Evolutionary conservation across 2,888 invertebrate species (phyloP).

Genomic region (Stenoptilia bipunctidactyla): DNA sequence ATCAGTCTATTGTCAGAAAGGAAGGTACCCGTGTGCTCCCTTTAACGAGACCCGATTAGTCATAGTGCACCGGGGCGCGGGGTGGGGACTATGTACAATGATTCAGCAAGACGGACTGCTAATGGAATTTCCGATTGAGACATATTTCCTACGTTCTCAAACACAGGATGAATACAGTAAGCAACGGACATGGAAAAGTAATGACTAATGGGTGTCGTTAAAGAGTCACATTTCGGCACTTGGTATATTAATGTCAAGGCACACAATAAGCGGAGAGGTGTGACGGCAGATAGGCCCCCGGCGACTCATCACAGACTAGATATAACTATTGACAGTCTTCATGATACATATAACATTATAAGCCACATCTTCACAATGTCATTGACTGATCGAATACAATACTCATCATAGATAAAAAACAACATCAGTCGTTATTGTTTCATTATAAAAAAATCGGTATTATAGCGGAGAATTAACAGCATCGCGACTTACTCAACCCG

Average conservation of each 20-base stretch:
- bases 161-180: conserved; percentile 2
- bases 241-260: conserved; percentile 63
- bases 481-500: neutral
- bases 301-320: conserved; percentile 70
- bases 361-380: conserved; percentile 44
- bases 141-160: neutral
- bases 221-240: conserved; percentile 35
- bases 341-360: conserved; percentile 32
- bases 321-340: conserved; percentile 65
- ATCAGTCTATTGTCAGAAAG: conserved; percentile 71
- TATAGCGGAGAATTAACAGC: neutral
- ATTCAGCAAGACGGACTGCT: neutral
- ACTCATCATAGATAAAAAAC: neutral
- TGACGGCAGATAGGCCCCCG: conserved; percentile 64
- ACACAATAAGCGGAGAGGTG: conserved; percentile 67
- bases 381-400: conserved; percentile 29
- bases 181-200: conserved; percentile 13
- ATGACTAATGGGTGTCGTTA: conserved; percentile 33
- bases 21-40: conserved; percentile 49
- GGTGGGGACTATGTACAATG: neutral
- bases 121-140: too few species aligned
- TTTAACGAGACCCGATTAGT: conserved; percentile 42
- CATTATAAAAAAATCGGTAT: neutral
- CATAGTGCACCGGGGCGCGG: too few species aligned
- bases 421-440: neutral